Evolutionary conservation across 2,797 vertebrate genomes (phyloP).

Genomic region (Sternotherus odoratus): DNA sequence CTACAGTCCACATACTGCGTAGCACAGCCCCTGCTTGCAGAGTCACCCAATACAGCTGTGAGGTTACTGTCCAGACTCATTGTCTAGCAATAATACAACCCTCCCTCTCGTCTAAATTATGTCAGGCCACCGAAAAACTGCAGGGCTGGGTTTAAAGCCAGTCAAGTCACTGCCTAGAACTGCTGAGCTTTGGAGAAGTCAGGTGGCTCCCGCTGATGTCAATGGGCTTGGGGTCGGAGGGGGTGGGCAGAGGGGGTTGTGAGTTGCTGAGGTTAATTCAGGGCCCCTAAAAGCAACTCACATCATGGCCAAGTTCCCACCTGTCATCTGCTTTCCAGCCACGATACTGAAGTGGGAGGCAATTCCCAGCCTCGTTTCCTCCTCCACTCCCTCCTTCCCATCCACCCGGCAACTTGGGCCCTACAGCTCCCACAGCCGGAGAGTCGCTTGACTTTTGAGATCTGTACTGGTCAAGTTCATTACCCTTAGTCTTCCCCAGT

Average conservation of each 20-base stretch:
- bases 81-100: neutral
- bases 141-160: neutral
- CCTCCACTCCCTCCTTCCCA: neutral
- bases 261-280: no score
- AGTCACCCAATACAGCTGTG: neutral
- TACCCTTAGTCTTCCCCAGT: constrained; percentile 28
- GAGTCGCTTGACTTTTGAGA: neutral
- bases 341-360: neutral
- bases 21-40: neutral
- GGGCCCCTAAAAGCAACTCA: neutral
- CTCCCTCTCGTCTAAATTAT: neutral
- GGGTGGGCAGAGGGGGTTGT: neutral
- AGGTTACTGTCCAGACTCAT: neutral
- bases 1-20: neutral
- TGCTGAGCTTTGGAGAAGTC: neutral
- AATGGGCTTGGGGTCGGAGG: neutral
- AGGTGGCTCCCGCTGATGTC: neutral
- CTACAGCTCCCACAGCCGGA: neutral
- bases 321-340: neutral
- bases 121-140: neutral
- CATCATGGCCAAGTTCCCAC: neutral
- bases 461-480: neutral
- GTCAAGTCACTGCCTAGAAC: neutral
- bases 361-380: neutral
- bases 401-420: neutral